Evolutionary conservation across 1,140 invertebrate species (phyloP).

Genomic region (Trachelipus rathkii): DNA sequence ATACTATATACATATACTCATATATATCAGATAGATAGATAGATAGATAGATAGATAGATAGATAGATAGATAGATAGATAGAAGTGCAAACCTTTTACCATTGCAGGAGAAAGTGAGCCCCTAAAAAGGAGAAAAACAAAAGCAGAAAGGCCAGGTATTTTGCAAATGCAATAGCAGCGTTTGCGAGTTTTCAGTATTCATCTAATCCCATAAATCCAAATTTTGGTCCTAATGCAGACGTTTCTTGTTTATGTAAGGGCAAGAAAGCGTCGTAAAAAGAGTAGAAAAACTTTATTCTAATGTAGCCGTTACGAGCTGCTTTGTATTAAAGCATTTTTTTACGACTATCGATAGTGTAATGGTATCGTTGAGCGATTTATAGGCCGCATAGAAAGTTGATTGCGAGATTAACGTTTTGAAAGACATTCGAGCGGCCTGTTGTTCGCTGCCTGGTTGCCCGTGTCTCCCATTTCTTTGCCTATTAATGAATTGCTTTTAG

Average conservation of each 20-base stretch:
- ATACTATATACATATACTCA: too few relatives aligned
- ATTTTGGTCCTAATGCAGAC: constrained; percentile 3
- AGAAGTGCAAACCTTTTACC: too few relatives aligned
- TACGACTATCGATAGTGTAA: neutral
- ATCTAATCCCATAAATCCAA: constrained; percentile 10
- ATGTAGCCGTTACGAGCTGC: constrained; percentile 1
- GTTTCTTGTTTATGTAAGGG: constrained; percentile 10
- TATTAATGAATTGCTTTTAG: neutral
- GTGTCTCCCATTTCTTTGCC: neutral
- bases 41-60: too few relatives aligned
- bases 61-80: too few relatives aligned
- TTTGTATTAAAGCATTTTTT: constrained; percentile 11
- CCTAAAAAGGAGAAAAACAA: neutral
- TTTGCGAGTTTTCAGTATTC: constrained; percentile 6
- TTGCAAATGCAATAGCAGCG: neutral
- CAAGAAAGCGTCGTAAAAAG: neutral
- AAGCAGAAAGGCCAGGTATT: neutral
- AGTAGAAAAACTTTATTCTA: constrained; percentile 7
- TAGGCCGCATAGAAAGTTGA: neutral
- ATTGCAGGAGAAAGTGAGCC: neutral
- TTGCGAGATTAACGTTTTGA: neutral
- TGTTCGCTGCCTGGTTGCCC: too few relatives aligned
- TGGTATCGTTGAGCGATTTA: neutral
- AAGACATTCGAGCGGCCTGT: neutral
- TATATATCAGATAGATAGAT: too few relatives aligned